A percentile compares a stretch with the other conserved stretches of the same genome.
Evolutionary conservation across 2,113 vertebrate genomes (phyloP).

Genomic region (Myotis brandtii): DNA sequence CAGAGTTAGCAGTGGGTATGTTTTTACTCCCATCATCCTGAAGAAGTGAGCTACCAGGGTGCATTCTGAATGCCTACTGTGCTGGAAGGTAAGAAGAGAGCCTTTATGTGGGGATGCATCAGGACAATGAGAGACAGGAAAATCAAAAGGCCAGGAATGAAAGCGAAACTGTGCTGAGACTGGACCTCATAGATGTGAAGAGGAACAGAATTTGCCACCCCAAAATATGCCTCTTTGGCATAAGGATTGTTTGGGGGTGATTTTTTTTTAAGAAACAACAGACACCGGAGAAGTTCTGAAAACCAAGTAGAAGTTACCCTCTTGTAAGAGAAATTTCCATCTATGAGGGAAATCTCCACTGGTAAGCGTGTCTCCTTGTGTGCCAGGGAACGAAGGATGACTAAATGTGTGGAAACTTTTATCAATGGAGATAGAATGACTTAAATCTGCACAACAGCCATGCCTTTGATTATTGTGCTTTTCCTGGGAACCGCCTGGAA

Average conservation of each 20-base stretch:
- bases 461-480: background rate
- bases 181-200: background rate
- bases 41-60: background rate
- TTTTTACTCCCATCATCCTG: background rate
- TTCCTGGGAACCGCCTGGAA: background rate
- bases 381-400: background rate
- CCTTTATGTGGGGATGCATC: no score
- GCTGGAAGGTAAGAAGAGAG: background rate
- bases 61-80: background rate
- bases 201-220: background rate
- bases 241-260: background rate
- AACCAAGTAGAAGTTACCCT: background rate
- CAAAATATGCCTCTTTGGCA: background rate
- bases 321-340: background rate
- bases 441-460: background rate
- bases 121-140: background rate
- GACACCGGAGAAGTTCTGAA: background rate
- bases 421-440: background rate
- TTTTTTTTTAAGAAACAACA: background rate
- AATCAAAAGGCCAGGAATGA: background rate
- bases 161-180: background rate
- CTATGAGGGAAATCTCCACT: background rate
- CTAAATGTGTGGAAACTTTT: background rate
- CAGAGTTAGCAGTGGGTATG: rapidly evolving
- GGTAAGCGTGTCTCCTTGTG: background rate